A percentile compares a stretch with the other conserved stretches of the same genome.
Conservation (phyloP, 2,113 vertebrate species). For the Okapia johnstoni region DNA sequence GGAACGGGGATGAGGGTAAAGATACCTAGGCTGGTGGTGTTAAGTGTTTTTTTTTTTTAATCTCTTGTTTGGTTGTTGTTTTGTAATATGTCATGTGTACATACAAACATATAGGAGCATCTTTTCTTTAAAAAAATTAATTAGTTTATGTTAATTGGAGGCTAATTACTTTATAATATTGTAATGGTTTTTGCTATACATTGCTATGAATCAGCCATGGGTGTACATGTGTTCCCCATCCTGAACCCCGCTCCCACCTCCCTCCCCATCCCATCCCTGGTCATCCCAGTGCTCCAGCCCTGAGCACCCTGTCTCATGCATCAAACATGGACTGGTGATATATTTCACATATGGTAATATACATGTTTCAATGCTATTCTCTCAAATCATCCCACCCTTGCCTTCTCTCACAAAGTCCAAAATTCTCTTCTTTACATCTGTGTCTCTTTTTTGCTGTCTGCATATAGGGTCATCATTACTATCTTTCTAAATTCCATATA, state of each 20-base stretch:
- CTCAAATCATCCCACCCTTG: neutral
- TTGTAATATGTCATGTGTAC: neutral
- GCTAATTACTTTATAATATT: neutral
- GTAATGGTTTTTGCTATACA: neutral
- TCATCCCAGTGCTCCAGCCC: neutral
- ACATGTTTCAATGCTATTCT: neutral
- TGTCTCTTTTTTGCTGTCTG: neutral
- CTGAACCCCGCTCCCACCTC: neutral
- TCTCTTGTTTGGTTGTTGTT: neutral
- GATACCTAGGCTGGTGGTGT: neutral
- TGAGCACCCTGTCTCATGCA: neutral
- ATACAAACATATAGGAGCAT: neutral
- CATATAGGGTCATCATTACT: neutral
- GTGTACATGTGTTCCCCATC: neutral
- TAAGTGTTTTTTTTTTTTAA: neutral
- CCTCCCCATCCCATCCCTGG: neutral
- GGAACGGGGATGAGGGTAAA: neutral
- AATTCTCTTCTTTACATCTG: neutral
- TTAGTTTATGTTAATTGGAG: neutral
- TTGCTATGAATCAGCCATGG: neutral
- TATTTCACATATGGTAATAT: neutral
- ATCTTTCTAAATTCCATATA: neutral
- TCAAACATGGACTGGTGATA: neutral
- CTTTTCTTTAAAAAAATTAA: neutral
- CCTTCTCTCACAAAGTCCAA: neutral